phyloP scores from a whole-genome alignment of 2,888 invertebrate species.

The Noctua janthe region DNA sequence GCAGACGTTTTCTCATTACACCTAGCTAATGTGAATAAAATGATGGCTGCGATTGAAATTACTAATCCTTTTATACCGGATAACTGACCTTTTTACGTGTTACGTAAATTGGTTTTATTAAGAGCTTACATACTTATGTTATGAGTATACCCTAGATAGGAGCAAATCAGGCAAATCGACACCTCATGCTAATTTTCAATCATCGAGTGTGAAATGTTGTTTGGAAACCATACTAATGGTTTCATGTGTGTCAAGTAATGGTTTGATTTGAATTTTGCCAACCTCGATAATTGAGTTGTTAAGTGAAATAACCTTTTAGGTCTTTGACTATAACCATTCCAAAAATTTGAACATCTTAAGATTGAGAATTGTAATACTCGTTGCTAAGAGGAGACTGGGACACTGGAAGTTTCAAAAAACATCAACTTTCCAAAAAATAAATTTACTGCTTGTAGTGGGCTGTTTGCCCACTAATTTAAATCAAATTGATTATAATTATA shows the following conservation, averaged over 20 bases:
- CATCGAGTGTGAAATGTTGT: slow-evolving; percentile 54
- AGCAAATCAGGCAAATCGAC: slow-evolving; percentile 55
- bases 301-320: slow-evolving; percentile 41
- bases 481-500: slow-evolving; percentile 48
- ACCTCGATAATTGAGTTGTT: slow-evolving; percentile 59
- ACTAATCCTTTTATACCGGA: slow-evolving; percentile 80
- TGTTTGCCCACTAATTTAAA: slow-evolving; percentile 32
- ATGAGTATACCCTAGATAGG: slow-evolving; percentile 46
- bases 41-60: slow-evolving; percentile 81
- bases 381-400: slow-evolving; percentile 10
- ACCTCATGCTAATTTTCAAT: slow-evolving; percentile 63
- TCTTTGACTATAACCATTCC: slow-evolving; percentile 10
- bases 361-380: not conserved
- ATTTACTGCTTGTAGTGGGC: slow-evolving; percentile 4
- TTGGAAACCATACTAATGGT: slow-evolving; percentile 59
- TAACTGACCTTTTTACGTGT: slow-evolving; percentile 78
- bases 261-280: slow-evolving; percentile 43
- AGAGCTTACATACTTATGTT: slow-evolving; percentile 55
- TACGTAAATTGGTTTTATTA: slow-evolving; percentile 66
- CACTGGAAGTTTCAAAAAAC: not conserved
- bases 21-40: slow-evolving; percentile 84
- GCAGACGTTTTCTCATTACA: slow-evolving; percentile 80
- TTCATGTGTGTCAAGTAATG: slow-evolving; percentile 49
- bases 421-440: slow-evolving; percentile 21
- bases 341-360: not conserved